These are phyloP conservation scores for Melinaea marsaeus DNA, from an alignment of 2,888 invertebrate genomes.

Conservation along the genomic window DNA sequence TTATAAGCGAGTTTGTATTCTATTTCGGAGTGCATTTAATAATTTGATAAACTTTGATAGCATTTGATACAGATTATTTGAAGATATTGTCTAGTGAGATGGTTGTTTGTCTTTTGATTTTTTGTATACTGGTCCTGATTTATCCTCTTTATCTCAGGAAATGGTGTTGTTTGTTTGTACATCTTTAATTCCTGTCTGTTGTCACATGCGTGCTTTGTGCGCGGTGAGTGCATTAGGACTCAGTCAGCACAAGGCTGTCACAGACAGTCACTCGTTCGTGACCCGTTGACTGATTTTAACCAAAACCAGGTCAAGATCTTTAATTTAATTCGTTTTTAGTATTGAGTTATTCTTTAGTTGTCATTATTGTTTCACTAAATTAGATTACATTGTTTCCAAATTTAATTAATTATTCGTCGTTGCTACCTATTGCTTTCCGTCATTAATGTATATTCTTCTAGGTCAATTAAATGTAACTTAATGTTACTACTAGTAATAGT, in stretches of 20 bases:
- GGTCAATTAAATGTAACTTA: too few relatives aligned
- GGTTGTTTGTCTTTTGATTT: too few relatives aligned
- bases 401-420: neutral
- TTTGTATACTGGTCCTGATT: too few relatives aligned
- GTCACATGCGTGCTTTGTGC: conserved; percentile 28
- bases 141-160: too few relatives aligned
- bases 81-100: too few relatives aligned
- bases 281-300: conserved; percentile 73
- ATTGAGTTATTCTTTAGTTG: conserved; percentile 45
- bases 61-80: too few relatives aligned
- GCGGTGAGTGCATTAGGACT: conserved; percentile 51
- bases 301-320: conserved; percentile 74
- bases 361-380: conserved; percentile 7
- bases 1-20: too few relatives aligned
- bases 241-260: conserved; percentile 65
- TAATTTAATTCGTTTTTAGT: conserved; percentile 62
- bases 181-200: conserved; percentile 17
- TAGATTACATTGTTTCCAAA: neutral
- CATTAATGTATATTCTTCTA: too few relatives aligned
- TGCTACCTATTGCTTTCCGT: too few relatives aligned
- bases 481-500: too few relatives aligned
- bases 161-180: conserved; percentile 5
- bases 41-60: too few relatives aligned
- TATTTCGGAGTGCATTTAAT: too few relatives aligned
- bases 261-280: conserved; percentile 74